Evolutionary conservation across 1,140 invertebrate genomes (phyloP), one percentile per base, ranked within the genome.

Genomic region (Bombus difficillimus): DNA sequence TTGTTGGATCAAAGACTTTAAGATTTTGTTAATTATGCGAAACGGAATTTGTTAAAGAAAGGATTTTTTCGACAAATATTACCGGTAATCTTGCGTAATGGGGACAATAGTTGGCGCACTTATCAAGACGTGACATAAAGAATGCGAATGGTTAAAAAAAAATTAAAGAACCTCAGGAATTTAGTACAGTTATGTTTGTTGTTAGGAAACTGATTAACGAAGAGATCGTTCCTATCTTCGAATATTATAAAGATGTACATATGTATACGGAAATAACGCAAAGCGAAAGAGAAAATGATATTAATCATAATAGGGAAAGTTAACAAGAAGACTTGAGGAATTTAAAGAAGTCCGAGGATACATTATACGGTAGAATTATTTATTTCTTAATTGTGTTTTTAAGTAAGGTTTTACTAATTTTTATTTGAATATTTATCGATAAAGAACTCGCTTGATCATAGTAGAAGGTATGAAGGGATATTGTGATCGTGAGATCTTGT

Each of bases 161-260:
- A 47, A 59, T 53, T 32, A 4, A 43, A 10, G 8, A 37, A 83
- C 80, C 64, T 89, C 76, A 76, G 43, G 85, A 89, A 89, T 86
- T 83, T 47, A 66, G 25, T 37, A 68, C 25, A 28, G 53, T 15
- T 18, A 3, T 85, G 41, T 85, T 77, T 78, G 53, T 83, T 69
- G 28, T 47, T 88, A 88, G 53, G 43, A 41, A 69, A 37, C 18
- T 53, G 57, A 78, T 62, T 83, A 83, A 76, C n/a, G 9, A 53
- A 85, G 32, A 43, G n/a, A 62, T 75, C 34, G 47, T 88, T 78
- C 75, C 71, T 88, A 88, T 69, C 76, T 53, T 86, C n/a, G n/a
- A 28, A 75, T 22, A 74, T 39, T 74, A 57, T 66, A 41, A 74
- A 47, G 39, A 75, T 81, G 53, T 72, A 77, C 53, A 53, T 53